These are phyloP conservation scores for Hirudo medicinalis DNA, from an alignment of 1,140 invertebrate genomes.

Conservation along the genomic window DNA sequence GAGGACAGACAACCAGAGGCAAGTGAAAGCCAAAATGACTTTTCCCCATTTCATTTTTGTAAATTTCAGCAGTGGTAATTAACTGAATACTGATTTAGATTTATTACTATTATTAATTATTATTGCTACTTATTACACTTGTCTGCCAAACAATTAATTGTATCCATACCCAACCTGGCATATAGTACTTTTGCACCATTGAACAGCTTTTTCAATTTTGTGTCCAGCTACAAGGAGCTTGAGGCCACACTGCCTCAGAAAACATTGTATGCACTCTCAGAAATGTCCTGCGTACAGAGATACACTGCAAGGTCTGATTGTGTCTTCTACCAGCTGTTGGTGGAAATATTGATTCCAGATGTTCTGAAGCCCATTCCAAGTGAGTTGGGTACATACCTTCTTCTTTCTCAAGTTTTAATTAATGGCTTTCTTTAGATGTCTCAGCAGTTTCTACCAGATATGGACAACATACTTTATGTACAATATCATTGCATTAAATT, in stretches of 20 bases:
- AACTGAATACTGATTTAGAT: not conserved
- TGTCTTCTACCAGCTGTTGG: conserved; percentile 85
- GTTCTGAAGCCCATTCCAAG: conserved; percentile 84
- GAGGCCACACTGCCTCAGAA: conserved; percentile 37
- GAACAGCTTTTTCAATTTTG: not conserved
- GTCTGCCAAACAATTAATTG: not conserved
- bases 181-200: not conserved
- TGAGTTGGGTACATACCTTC: conserved; percentile 33
- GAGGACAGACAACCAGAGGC: conserved; percentile 45
- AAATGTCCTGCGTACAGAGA: conserved; percentile 48
- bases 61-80: not conserved
- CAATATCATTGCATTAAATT: too few relatives aligned
- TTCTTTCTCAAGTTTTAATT: not conserved
- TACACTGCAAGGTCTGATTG: conserved; percentile 71
- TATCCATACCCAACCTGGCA: not conserved
- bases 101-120: not conserved
- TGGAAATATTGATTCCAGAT: conserved; percentile 88
- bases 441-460: too few relatives aligned
- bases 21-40: not conserved
- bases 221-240: conserved; percentile 26
- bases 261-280: conserved; percentile 48
- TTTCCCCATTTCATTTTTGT: not conserved
- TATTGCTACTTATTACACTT: not conserved
- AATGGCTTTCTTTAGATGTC: not conserved
- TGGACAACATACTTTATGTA: too few relatives aligned